Base-by-base conservation (phyloP, 1,140 invertebrate species). In the Steinernema feltiae region DNA sequence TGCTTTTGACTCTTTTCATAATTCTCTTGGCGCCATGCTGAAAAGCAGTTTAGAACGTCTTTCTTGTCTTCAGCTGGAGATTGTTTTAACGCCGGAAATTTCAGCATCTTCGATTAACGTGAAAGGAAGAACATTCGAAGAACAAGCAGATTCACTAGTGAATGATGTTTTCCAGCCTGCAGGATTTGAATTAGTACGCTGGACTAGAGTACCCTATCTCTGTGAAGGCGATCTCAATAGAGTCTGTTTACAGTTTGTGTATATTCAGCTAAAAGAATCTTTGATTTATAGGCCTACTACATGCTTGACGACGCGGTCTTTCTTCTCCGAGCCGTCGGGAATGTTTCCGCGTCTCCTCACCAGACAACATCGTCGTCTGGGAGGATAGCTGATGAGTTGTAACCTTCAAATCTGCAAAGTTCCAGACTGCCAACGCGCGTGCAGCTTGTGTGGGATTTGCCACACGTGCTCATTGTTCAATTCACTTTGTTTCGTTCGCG, bases 161-260 rank as follows among this genome's bases (percentile, higher is more conserved):
- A 85, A 85, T 3, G 83, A 92, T 81, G 91, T 94, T 72, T 90
- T 92, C 72, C 87, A 87, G 46, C 91, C 92, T 0, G 85, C 89
- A 71, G 92, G 92, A 0, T 92, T 93, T 83, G 88, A 90, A 76
- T 88, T 96, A 3, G 87, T 90, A 0, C 88, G 88, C 1, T 96
- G 94, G 92, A 90, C 92, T 12, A 90, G 92, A 83, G 88, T 95
- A 24, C 94, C 94, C 1, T 97, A 97, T 87, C 88, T 97, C 12
- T 97, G 94, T 88, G 94, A 97, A 88, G 94, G 95, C 0, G 94
- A 97, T 87, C 88, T 96, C n/a, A 89, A 91, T 27, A 71, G 76
- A 71, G 81, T 82, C 48, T 32, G 30, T 17, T 41, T 32, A 12
- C 69, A 21, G 21, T 31, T 27, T 76, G 24, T 21, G 27, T 29